phyloP scores from a whole-genome alignment of 2,888 invertebrate genomes.

The Sicus ferrugineus region DNA sequence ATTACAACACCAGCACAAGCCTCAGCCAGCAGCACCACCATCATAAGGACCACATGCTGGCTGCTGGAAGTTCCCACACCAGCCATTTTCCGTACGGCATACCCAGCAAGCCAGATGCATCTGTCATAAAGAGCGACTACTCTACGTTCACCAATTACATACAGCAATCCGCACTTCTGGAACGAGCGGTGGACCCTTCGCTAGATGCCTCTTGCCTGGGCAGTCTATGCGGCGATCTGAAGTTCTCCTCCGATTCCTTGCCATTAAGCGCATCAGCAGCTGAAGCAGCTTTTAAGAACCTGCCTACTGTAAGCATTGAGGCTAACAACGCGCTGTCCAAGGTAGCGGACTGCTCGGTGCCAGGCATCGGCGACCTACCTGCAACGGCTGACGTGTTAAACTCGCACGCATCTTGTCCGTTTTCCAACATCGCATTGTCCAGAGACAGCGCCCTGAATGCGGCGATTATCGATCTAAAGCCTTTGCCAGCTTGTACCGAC shows the following conservation, averaged over 20 bases:
- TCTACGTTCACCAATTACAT: slow-evolving; percentile 44
- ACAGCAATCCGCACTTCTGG: slow-evolving; percentile 45
- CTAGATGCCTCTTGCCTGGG: slow-evolving; percentile 43
- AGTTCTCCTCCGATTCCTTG: slow-evolving; percentile 43
- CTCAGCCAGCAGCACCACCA: slow-evolving; percentile 45
- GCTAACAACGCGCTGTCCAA: slow-evolving; percentile 42
- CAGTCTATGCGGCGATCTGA: slow-evolving; percentile 43
- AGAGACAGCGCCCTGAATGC: slow-evolving; percentile 20
- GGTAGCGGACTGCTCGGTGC: slow-evolving; percentile 23
- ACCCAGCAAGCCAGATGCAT: slow-evolving; percentile 33
- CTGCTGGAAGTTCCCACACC: slow-evolving; percentile 51
- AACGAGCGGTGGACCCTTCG: slow-evolving; percentile 43
- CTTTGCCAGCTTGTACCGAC: slow-evolving; percentile 20
- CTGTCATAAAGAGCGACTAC: slow-evolving; percentile 42
- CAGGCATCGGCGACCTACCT: slow-evolving; percentile 25
- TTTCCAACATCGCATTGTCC: slow-evolving; percentile 39
- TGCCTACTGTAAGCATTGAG: slow-evolving; percentile 43
- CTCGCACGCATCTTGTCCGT: slow-evolving; percentile 13
- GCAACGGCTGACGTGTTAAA: not conserved
- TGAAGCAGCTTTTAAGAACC: slow-evolving; percentile 38
- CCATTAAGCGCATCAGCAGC: slow-evolving; percentile 33
- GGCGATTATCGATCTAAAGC: slow-evolving; percentile 31
- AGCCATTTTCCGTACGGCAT: slow-evolving; percentile 32
- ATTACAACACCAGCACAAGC: slow-evolving; percentile 30
- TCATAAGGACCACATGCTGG: slow-evolving; percentile 59